Evolutionary conservation across 2,113 vertebrate genomes (phyloP).

Genomic region (Gyps fulvus): DNA sequence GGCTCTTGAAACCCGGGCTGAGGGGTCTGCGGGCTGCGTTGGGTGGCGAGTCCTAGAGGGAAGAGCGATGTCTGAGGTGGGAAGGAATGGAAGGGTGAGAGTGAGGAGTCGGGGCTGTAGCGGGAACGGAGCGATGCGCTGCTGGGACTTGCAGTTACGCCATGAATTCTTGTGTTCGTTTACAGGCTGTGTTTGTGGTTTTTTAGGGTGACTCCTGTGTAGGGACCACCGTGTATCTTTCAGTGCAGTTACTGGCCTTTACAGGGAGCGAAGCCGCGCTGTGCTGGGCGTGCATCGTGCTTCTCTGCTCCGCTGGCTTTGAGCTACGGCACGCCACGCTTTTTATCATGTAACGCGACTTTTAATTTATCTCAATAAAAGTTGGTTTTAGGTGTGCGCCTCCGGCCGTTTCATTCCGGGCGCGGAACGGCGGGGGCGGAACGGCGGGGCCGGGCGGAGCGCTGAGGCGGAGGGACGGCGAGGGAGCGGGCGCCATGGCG

Average conservation of each 20-base stretch:
- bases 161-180: background rate
- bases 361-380: constrained; percentile 65
- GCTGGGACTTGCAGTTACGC: background rate
- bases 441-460: background rate
- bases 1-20: too few relatives aligned
- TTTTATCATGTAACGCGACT: background rate
- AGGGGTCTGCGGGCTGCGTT: accelerated
- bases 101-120: too few relatives aligned
- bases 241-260: background rate
- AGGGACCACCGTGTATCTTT: background rate
- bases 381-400: background rate
- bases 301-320: background rate
- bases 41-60: accelerated
- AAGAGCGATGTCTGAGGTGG: accelerated
- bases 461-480: background rate
- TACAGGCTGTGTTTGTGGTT: background rate
- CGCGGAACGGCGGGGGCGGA: background rate
- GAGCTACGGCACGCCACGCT: background rate
- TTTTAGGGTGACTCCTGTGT: background rate
- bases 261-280: background rate
- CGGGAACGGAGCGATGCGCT: accelerated
- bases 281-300: background rate
- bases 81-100: accelerated
- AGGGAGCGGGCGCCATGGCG: constrained; percentile 1
- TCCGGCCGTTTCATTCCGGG: background rate